Percentiles rank a stretch among this genome's conserved stretches.
Conservation (phyloP, 2,113 vertebrate genomes). For the Eudyptes chrysolophus region DNA sequence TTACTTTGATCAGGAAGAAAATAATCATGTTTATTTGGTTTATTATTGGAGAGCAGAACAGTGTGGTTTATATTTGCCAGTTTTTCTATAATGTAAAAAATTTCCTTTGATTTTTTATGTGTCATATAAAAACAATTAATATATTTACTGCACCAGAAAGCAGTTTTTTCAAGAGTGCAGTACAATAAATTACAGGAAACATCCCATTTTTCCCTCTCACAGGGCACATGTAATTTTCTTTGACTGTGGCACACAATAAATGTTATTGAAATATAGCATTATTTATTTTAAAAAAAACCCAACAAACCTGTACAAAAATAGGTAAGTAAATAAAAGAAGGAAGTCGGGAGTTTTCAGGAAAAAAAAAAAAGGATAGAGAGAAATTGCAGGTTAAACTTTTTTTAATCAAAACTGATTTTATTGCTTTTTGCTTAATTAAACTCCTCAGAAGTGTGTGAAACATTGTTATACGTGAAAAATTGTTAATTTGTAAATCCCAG, state of each 20-base stretch:
- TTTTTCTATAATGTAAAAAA: background rate
- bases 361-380: background rate
- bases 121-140: conserved; percentile 8
- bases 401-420: conserved; percentile 62
- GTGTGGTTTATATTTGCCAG: background rate
- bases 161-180: conserved; percentile 32
- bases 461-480: conserved; percentile 75
- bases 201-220: background rate
- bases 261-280: conserved; percentile 3
- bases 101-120: background rate
- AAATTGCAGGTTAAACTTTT: conserved; percentile 45
- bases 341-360: background rate
- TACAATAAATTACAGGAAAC: background rate
- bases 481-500: conserved; percentile 83
- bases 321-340: background rate
- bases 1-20: background rate
- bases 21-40: conserved; percentile 14
- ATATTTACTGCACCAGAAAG: background rate
- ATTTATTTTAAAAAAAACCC: background rate
- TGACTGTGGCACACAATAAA: background rate
- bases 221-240: background rate
- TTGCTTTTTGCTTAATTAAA: conserved; percentile 79
- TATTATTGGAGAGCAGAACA: background rate
- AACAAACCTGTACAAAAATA: background rate
- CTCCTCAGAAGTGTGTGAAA: conserved; percentile 67